Evolutionary conservation across 1,140 invertebrate genomes (phyloP), one percentile per base, ranked within the genome.

Genomic region (Caenorhabditis remanei): DNA sequence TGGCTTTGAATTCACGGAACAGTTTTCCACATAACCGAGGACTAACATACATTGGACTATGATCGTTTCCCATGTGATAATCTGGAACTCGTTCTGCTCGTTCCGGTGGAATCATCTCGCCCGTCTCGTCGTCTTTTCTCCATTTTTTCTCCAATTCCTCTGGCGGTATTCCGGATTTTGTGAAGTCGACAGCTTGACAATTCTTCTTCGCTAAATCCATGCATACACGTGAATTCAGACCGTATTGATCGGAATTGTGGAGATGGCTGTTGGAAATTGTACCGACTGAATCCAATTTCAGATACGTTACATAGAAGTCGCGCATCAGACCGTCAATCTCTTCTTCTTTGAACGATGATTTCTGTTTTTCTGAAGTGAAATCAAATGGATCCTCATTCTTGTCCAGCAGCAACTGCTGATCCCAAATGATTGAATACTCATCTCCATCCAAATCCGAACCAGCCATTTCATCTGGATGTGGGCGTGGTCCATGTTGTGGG

Each of bases 401-500:
- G 48, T 90, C 87, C 55, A 92, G 90, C n/a, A 92, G 50, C 40
- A 92, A 85, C n/a, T 90, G 84, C 32, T 86, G 65, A 63, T 91
- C 85, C 92, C 92, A 93, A 41, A 91, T 90, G 19, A 93, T 89
- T 61, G 90, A 89, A 87, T 92, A 93, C 67, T 92, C 91, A 87
- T 93, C 92, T 21, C 92, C 92, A 87, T 93, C 92, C 32, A 93
- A 84, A 89, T 93, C 92, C 65, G 89, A 90, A 50, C 87, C 91
- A 63, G 91, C 91, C 91, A 93, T 93, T 88, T 93, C 90, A 89
- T 93, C 90, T n/a, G 92, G 89, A 88, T 93, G 92, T 13, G 93
- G 92, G 71, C 92, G 83, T 56, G 87, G 46, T 11, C 93, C 93
- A 67, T 90, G 87, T 13, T 87, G 55, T 41, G 93, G 93, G 88